Base-by-base conservation (phyloP, 2,888 invertebrate genomes). In the Temnothorax ravouxi region DNA sequence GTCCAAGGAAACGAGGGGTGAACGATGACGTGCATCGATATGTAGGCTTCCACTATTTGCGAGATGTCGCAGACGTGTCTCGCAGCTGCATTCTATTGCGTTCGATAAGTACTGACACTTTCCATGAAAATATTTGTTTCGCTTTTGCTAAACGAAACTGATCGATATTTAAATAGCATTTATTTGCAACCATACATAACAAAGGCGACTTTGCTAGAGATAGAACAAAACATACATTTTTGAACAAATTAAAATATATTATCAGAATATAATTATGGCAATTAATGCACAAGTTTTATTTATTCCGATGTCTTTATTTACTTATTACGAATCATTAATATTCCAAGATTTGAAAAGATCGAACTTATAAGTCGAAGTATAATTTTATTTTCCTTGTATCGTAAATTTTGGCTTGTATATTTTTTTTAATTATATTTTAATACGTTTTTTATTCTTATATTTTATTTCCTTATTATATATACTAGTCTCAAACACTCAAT, bases 1-100 rank as follows among this genome's bases (percentile, higher is more conserved):
- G 86, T 87, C 88, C 86, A 87, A 85, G 89, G 88, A 88, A 91
- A 91, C 79, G 79, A 82, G 86, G 89, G 86, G 77, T 88, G 87
- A 82, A 85, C 61, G 86, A 88, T 89, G 91, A 89, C 91, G 86
- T 85, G 29, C 88, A 56, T 84, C 82, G 83, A 84, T 86, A 81
- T 85, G 83, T 84, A 85, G 83, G 84, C 83, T 86, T 86, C 74
- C 69, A 77, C 86, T 83, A 66, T 67, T 50, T 77, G 84, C 13
- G 47, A 82, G 62, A 81, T 81, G 44, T 71, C 21, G 34, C 34
- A 47, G 59, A 18, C 38, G 21, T 25, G 34, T 56, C 11, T 66
- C 52, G n/a, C 0, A 50, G 38, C 18, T 29, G 29, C 25, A 21
- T 66, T 54, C 44, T 21, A 67, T 56, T n/a, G 18, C n/a, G 29